Base-by-base conservation (phyloP, 2,888 invertebrate genomes). In the Drosophila multiciliata region DNA sequence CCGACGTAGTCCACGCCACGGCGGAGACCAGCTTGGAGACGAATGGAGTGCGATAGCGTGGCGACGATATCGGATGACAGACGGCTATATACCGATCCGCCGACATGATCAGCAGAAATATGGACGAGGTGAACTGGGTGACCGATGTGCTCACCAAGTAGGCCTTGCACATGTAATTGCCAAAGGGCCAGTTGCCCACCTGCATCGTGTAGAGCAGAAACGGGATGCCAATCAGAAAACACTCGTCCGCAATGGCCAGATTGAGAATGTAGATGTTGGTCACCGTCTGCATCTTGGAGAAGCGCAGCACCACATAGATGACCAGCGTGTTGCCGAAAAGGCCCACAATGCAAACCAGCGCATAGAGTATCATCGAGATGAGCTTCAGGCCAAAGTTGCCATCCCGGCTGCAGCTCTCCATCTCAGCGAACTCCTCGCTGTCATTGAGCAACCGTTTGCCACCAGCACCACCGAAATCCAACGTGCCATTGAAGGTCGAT, bases 211-310 rank as follows among this genome's bases (percentile, higher is more conserved):
- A 95, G 50, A 98, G 95, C 15, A 98, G 94, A 90, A 98, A 97
- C 0, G 98, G 98, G 82, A 98, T 97, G 2, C 98, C 98, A 66
- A 98, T 97, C 3, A 98, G 94, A 90, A 98, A 98, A 91, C 97
- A 97, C 92, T 98, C 98, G 92, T 98, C 98, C 0, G 98, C 98
- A 66, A 98, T 96, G 23, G 98, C 98, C 82, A 98, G 93, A 93
- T 98, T 98, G n/a, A 97, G 95, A 83, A 98, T 98, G 93, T 98
- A 98, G 95, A 97, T 97, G 91, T 98, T 98, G 75, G 98, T 98
- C 48, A 98, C 98, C 0, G 98, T 98, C 92, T 98, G 98, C 98
- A 98, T 98, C 93, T 98, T 98, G 66, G 97, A 97, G 93, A 97
- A 98, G 52, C 98, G 95, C 54, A 97, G 93, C 20, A 98, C 97